Evolutionary conservation across 2,113 vertebrate genomes (phyloP).

Genomic region (Phaethon lepturus): DNA sequence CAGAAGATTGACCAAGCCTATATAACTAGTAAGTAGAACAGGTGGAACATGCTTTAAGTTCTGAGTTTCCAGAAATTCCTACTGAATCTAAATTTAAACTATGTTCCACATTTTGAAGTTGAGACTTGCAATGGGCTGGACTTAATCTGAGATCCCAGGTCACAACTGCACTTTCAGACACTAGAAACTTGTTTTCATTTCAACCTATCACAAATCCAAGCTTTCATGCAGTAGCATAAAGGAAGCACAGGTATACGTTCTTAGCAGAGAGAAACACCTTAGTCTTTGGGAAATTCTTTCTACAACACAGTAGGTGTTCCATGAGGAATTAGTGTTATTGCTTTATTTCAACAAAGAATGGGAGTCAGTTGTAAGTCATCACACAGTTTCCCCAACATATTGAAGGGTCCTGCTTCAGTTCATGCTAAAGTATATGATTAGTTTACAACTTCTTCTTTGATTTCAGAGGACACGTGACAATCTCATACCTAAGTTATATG

Average conservation of each 20-base stretch:
- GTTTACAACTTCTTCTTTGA: neutral
- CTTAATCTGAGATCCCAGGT: neutral
- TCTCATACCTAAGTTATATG: neutral
- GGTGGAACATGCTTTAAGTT: neutral
- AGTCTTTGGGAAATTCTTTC: neutral
- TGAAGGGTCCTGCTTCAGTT: neutral
- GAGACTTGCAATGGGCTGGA: neutral
- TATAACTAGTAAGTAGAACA: neutral
- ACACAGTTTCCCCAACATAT: neutral
- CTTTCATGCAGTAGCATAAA: neutral
- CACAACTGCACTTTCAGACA: neutral
- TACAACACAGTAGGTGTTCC: neutral
- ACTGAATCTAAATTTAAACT: neutral
- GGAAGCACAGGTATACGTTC: neutral
- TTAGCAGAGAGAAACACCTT: neutral
- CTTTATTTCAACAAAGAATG: neutral
- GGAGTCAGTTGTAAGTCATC: neutral
- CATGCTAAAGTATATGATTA: neutral
- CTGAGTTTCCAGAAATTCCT: neutral
- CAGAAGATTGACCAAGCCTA: neutral
- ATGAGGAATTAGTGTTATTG: neutral
- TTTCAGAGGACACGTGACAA: neutral
- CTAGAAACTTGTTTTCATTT: neutral
- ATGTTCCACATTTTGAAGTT: neutral
- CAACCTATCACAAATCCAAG: neutral